Percentiles rank a stretch among this genome's conserved stretches.
Evolutionary conservation across 2,113 vertebrate species (phyloP).

Genomic region (Potamarius usumacintae): DNA sequence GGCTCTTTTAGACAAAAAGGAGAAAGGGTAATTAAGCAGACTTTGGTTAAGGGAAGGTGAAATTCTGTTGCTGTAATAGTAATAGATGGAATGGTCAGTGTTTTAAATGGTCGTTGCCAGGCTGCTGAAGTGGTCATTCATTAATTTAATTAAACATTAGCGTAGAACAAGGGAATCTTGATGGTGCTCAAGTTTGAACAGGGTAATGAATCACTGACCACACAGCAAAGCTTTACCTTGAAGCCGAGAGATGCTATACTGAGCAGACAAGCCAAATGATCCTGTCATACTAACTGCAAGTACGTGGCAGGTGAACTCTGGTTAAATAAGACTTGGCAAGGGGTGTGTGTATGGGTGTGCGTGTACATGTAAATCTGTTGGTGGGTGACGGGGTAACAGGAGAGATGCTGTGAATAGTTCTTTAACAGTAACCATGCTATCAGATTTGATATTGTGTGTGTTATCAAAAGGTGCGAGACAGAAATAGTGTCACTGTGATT

Average conservation of each 20-base stretch:
- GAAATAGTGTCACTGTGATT: slow-evolving; percentile 5
- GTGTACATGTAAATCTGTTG: background rate
- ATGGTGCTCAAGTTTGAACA: background rate
- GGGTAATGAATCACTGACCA: background rate
- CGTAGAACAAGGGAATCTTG: background rate
- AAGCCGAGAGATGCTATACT: background rate
- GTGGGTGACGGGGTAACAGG: background rate
- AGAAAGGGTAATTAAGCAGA: background rate
- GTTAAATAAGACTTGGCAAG: slow-evolving; percentile 1
- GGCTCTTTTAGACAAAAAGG: background rate
- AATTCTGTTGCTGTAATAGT: background rate
- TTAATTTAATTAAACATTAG: slow-evolving; percentile 15
- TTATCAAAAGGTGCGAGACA: slow-evolving; percentile 26
- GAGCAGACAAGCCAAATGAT: slow-evolving; percentile 2
- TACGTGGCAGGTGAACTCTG: slow-evolving; percentile 14
- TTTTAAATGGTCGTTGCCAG: background rate
- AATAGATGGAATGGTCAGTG: background rate
- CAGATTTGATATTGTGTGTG: background rate
- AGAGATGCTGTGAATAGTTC: background rate
- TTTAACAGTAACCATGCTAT: background rate
- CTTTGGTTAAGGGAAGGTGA: background rate
- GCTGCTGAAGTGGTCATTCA: background rate
- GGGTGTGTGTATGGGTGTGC: background rate
- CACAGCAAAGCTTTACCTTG: background rate
- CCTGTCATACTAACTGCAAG: slow-evolving; percentile 4